Percentiles rank a stretch among this genome's conserved stretches.
Conservation (phyloP, 1,140 invertebrate species). For the Odontomachus brunneus region DNA sequence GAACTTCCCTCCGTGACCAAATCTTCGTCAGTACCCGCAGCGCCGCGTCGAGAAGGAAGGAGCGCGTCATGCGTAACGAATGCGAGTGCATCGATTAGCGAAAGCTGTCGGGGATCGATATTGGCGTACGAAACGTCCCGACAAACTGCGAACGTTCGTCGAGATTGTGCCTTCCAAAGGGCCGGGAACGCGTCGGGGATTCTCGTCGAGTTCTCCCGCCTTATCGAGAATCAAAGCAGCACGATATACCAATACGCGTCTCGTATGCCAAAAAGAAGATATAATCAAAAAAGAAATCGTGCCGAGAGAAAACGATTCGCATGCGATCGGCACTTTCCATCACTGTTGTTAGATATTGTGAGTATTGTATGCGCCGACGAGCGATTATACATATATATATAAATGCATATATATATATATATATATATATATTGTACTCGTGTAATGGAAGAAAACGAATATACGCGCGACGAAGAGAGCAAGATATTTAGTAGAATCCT, state of each 20-base stretch:
- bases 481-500: conserved; percentile 81
- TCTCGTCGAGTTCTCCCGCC: conserved; percentile 60
- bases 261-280: conserved; percentile 66
- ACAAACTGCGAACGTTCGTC: conserved; percentile 58
- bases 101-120: conserved; percentile 43
- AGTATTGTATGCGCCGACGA: conserved; percentile 70
- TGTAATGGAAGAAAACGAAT: conserved; percentile 60
- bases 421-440: conserved; percentile 67
- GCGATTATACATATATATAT: conserved; percentile 72
- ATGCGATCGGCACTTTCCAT: conserved; percentile 65
- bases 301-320: conserved; percentile 22
- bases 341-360: conserved; percentile 68
- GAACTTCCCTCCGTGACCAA: conserved; percentile 10
- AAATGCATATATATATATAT: conserved; percentile 66
- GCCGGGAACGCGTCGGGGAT: conserved; percentile 38
- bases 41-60: conserved; percentile 39
- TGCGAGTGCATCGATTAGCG: conserved; percentile 52
- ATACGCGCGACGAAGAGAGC: conserved; percentile 64
- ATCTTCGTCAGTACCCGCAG: conserved; percentile 15
- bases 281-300: conserved; percentile 44
- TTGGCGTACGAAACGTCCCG: conserved; percentile 70
- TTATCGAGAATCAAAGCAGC: conserved; percentile 65
- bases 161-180: conserved; percentile 71
- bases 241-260: conserved; percentile 63
- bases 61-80: conserved; percentile 47